Evolutionary conservation across 2,888 invertebrate species (phyloP).

Genomic region (Ischnus inquisitorius): DNA sequence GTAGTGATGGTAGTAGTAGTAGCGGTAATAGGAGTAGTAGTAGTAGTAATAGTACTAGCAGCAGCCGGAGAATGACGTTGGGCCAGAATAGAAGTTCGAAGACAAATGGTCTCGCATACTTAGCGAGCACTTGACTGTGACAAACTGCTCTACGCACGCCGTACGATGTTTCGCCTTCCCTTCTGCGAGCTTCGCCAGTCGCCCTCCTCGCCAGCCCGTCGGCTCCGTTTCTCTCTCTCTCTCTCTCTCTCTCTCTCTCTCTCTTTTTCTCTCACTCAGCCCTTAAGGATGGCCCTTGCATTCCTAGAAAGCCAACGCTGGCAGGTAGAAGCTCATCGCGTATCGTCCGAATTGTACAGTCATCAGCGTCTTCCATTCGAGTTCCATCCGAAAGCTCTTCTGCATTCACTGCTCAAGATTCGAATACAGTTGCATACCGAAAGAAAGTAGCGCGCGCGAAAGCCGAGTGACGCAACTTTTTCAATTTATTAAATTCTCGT

Average conservation of each 20-base stretch:
- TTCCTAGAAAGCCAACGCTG: constrained; percentile 65
- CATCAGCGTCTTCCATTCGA: constrained; percentile 24
- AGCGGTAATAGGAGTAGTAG: neutral
- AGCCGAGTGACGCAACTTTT: constrained; percentile 20
- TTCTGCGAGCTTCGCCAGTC: constrained; percentile 39
- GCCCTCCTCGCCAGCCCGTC: constrained; percentile 35
- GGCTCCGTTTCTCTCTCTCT: too few species aligned
- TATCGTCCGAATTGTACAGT: constrained; percentile 14
- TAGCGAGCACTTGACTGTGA: constrained; percentile 83
- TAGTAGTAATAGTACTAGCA: constrained; percentile 15
- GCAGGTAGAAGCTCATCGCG: constrained; percentile 28
- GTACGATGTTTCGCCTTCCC: constrained; percentile 59
- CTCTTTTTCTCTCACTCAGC: neutral
- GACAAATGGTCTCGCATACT: constrained; percentile 84
- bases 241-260: too few species aligned
- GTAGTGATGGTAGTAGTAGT: constrained; percentile 17
- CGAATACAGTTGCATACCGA: neutral
- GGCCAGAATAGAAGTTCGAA: constrained; percentile 78
- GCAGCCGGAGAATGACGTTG: constrained; percentile 73
- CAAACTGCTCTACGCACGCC: constrained; percentile 78
- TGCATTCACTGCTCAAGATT: constrained; percentile 1
- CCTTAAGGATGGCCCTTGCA: constrained; percentile 59
- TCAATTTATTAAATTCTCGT: constrained; percentile 4
- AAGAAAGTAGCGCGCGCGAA: neutral
- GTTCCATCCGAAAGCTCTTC: constrained; percentile 10